Base-by-base conservation (phyloP, 2,888 invertebrate species). In the Sphecodes monilicornis region DNA sequence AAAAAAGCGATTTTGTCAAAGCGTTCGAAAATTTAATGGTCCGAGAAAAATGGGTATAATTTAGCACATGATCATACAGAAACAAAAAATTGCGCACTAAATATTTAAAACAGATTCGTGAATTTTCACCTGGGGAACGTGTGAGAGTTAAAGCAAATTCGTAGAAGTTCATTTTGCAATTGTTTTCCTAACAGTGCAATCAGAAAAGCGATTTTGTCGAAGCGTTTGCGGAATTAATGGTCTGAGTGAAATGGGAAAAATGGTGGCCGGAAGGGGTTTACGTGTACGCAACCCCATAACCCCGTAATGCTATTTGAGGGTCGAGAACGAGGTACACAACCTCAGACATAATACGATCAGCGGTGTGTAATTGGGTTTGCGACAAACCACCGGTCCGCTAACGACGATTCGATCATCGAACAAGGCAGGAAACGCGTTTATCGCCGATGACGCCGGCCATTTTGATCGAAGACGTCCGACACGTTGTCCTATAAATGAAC, bases 331-430 rank as follows among this genome's bases (percentile, higher is more conserved):
- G 79, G 81, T 69, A 68, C 43, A 73, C 32, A 81, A 79, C 81
- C 81, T 69, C 72, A 68, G 68, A 79, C 79, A 57, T 78, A 81
- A 81, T 73, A 72, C 72, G 81, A 81, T 81, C 81, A 72, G 54
- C 79, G 73, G 69, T 79, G 73, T 73, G 36, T 81, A 78, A 81
- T 81, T 81, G 39, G 79, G 72, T 81, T 81, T 79, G 68, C 79
- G 81, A 79, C 79, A 69, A 81, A 70, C 74, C 74, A 46, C 50
- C n/a, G 69, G 68, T 74, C 74, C 50, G 60, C 69, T 74, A 79
- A 79, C 39, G 74, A 79, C 68, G 60, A 74, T 74, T 82, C 69
- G 69, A 82, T 70, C 69, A 41, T 29, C 32, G 69, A 41, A 57
- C 32, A 50, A 70, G 32, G 69, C 73, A 64, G 70, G 46, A 69